Percentiles rank a stretch among this genome's conserved stretches.
Conservation (phyloP, 2,888 invertebrate genomes). For the Apamea anceps region DNA sequence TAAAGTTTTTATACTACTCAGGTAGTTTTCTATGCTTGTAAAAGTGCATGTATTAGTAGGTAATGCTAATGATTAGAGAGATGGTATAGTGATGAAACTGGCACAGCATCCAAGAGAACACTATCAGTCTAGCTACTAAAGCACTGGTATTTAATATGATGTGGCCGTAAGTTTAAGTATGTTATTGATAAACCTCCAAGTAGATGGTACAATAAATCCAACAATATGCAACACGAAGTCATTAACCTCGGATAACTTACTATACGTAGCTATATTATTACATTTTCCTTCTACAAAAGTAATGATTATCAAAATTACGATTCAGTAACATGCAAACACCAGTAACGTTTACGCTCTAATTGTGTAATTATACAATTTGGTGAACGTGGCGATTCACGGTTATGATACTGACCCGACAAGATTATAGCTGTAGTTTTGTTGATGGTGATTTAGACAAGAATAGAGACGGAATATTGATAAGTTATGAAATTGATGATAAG, state of each 20-base stretch:
- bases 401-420: constrained; percentile 44
- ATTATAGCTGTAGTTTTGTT: constrained; percentile 37
- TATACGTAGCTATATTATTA: constrained; percentile 20
- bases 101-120: not conserved
- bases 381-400: constrained; percentile 70
- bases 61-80: not conserved
- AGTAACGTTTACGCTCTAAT: constrained; percentile 81
- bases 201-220: not conserved
- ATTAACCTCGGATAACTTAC: constrained; percentile 52
- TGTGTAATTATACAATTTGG: constrained; percentile 78
- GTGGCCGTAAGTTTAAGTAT: not conserved
- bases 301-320: constrained; percentile 73
- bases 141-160: not conserved
- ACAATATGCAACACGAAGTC: constrained; percentile 29
- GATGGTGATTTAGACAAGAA: constrained; percentile 27
- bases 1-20: constrained; percentile 2
- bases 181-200: constrained; percentile 1
- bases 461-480: not conserved
- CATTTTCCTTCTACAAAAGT: constrained; percentile 46
- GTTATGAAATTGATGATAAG: not conserved
- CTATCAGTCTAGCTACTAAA: not conserved
- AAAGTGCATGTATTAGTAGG: not conserved
- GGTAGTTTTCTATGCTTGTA: not conserved
- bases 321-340: constrained; percentile 69
- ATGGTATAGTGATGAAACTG: not conserved